Base-by-base conservation (phyloP, 2,888 invertebrate genomes). In the Melieria crassipennis region DNA sequence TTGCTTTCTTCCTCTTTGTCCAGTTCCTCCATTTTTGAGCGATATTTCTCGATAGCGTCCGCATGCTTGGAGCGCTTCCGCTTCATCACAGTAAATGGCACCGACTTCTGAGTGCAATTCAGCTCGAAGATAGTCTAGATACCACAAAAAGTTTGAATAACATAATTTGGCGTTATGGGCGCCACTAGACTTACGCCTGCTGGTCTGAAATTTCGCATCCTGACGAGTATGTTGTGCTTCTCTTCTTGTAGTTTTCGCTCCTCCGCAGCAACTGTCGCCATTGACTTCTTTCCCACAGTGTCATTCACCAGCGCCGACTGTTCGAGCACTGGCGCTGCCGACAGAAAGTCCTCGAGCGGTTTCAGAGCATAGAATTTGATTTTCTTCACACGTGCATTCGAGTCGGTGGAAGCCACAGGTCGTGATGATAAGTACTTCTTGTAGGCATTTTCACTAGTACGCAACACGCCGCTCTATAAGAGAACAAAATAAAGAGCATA, bases 381-480 rank as follows among this genome's bases (percentile, higher is more conserved):
- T 56, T 89, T 89, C 87, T 99, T 99, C 10, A 94, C 92, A 75
- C 97, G 90, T 77, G 92, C 92, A 79, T 97, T 94, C 74, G 96
- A 96, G 82, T 97, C 98, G 0, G 91, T 89, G 0, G 98, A 96
- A 0, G 99, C 95, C 0, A 92, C 90, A 60, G 97, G 97, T 73
- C 99, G 89, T 75, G 98, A 96, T 76, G 91, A 90, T 1, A 95
- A 82, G 87, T 99, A 99, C 78, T 97, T 95, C 82, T 93, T 92
- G 88, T 96, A 97, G 0, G 95, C 98, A 83, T 98, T 98, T 55
- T 89, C 90, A 75, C 94, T 92, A 0, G 95, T 95, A 75, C 93
- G 90, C 79, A 89, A 87, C 82, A 92, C 89, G 75, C 90, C 91
- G 7, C 86, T 84, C 92, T 93, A 78, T 16, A 84, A 82, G 76